phyloP scores from a whole-genome alignment of 1,140 invertebrate species.

The Penaeus chinensis region DNA sequence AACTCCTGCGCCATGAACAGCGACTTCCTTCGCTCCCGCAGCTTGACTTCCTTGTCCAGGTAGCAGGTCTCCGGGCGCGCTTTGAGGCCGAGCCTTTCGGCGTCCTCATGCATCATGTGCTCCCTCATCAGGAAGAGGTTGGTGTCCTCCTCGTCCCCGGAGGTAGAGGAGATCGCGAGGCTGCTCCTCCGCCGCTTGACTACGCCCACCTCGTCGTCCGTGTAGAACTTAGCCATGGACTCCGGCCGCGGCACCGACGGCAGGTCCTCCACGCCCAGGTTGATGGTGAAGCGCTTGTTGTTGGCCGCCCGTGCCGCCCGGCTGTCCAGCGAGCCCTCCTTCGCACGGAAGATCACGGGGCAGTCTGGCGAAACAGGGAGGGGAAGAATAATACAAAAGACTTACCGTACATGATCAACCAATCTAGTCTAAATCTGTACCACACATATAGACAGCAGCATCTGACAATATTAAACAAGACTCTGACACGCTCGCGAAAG shows the following conservation, averaged over 20 bases:
- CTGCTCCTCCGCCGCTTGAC: not conserved
- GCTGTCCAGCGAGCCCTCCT: too few relatives aligned
- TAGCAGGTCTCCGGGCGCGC: not conserved
- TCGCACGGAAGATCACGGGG: too few relatives aligned
- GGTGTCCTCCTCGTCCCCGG: not conserved
- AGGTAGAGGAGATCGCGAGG: not conserved
- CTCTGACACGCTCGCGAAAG: too few relatives aligned
- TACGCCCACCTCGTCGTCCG: slow-evolving; percentile 4
- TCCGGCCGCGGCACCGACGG: slow-evolving; percentile 17
- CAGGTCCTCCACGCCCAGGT: slow-evolving; percentile 40
- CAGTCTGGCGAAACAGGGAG: too few relatives aligned
- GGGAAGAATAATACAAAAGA: too few relatives aligned
- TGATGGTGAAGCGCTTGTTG: slow-evolving; percentile 29
- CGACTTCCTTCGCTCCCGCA: slow-evolving; percentile 27
- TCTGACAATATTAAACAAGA: too few relatives aligned
- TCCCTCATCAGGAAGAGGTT: slow-evolving; percentile 20
- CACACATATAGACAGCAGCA: too few relatives aligned
- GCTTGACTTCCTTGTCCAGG: slow-evolving; percentile 33
- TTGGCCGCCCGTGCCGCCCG: not conserved
- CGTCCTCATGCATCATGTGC: slow-evolving; percentile 14
- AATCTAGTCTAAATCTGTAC: too few relatives aligned
- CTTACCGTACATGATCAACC: too few relatives aligned
- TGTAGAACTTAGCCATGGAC: slow-evolving; percentile 25
- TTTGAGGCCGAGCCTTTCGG: not conserved
- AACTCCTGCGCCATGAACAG: slow-evolving; percentile 19